These are phyloP conservation scores for Volucella inflata DNA, from an alignment of 2,888 invertebrate genomes.

Conservation along the genomic window DNA sequence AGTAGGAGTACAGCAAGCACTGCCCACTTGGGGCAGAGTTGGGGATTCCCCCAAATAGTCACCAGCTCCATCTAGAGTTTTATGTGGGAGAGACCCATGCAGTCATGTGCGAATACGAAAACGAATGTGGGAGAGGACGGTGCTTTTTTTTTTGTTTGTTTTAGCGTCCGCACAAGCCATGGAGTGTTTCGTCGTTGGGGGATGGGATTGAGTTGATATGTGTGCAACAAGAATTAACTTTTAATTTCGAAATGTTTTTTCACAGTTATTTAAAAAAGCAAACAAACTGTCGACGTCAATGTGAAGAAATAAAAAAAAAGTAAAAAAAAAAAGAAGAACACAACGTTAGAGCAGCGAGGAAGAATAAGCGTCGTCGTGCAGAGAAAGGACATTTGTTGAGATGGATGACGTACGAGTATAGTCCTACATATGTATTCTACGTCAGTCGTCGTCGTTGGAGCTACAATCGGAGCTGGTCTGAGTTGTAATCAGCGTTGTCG, in stretches of 20 bases:
- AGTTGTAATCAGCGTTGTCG: constrained; percentile 40
- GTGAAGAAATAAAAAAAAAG: constrained; percentile 21
- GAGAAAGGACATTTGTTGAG: constrained; percentile 42
- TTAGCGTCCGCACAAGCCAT: background rate
- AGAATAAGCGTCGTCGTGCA: constrained; percentile 27
- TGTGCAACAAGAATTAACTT: constrained; percentile 67
- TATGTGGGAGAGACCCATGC: constrained; percentile 17
- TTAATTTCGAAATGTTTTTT: constrained; percentile 69
- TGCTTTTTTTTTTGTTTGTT: constrained; percentile 8
- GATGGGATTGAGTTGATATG: constrained; percentile 34
- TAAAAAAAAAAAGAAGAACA: background rate
- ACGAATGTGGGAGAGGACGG: background rate
- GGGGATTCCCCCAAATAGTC: constrained; percentile 9
- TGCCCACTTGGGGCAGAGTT: no score
- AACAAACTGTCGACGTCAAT: constrained; percentile 40
- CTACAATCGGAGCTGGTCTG: constrained; percentile 3
- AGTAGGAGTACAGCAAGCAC: no score
- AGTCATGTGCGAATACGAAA: constrained; percentile 18
- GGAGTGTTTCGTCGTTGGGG: background rate
- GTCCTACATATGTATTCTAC: background rate
- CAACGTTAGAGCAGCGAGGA: background rate
- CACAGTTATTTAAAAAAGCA: constrained; percentile 68
- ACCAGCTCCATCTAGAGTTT: background rate
- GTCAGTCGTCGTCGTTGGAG: constrained; percentile 31
- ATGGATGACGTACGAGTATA: constrained; percentile 30